These are phyloP conservation scores for Hippoglossus stenolepis DNA, from an alignment of 2,113 vertebrate genomes.

Conservation along the genomic window DNA sequence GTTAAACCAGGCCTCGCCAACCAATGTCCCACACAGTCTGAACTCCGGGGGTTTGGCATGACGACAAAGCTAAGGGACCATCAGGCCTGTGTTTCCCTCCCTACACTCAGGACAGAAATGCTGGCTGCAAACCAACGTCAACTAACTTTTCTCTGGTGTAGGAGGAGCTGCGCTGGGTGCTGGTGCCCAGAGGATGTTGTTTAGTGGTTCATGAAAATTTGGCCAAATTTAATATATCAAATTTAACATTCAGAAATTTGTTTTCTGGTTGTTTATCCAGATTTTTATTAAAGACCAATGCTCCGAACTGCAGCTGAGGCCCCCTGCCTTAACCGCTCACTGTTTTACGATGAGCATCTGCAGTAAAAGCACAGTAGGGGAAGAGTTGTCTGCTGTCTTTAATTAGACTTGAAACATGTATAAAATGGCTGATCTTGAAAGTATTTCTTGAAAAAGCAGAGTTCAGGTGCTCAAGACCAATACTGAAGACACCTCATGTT, in stretches of 20 bases:
- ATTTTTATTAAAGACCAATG: neutral
- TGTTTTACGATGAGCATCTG: slow-evolving; percentile 26
- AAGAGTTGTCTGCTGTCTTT: neutral
- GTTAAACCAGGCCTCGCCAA: slow-evolving; percentile 29
- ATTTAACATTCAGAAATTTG: neutral
- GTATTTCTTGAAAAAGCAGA: neutral
- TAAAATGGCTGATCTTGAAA: neutral
- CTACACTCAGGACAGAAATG: slow-evolving; percentile 29
- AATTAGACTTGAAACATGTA: neutral
- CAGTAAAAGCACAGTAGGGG: too few species aligned
- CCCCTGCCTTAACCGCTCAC: neutral
- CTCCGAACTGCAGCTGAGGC: neutral
- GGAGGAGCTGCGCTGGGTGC: slow-evolving; percentile 10
- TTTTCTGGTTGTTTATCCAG: neutral
- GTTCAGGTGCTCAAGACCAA: neutral
- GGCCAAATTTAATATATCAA: slow-evolving; percentile 10
- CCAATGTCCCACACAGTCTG: slow-evolving; percentile 39
- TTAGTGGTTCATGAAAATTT: slow-evolving; percentile 7
- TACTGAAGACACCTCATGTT: neutral
- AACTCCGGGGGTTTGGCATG: slow-evolving; percentile 48
- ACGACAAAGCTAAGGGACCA: slow-evolving; percentile 9
- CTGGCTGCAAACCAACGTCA: slow-evolving; percentile 40
- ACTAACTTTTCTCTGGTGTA: slow-evolving; percentile 9
- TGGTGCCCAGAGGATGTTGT: neutral
- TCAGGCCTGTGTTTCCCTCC: slow-evolving; percentile 24